A percentile compares a stretch with the other conserved stretches of the same genome.
Conservation (phyloP, 2,113 vertebrate genomes). For the Hippotragus niger region DNA sequence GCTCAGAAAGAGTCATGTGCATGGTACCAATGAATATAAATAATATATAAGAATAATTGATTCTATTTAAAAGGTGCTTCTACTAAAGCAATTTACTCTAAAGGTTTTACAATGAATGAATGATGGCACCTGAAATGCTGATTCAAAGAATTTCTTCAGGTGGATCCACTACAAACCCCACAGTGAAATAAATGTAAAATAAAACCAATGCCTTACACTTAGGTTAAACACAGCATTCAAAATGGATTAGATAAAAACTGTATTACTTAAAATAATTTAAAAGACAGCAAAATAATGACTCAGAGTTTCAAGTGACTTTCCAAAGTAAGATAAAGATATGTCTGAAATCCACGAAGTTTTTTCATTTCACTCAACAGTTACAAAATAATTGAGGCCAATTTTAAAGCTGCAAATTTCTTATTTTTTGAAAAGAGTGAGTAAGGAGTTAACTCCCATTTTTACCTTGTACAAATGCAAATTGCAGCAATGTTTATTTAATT, state of each 20-base stretch:
- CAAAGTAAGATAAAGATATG: background rate
- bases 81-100: background rate
- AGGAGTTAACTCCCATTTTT: background rate
- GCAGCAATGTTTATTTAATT: background rate
- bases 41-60: background rate
- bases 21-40: background rate
- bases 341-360: background rate
- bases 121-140: background rate
- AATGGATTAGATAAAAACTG: background rate
- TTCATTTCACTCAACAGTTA: background rate
- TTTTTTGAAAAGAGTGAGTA: background rate
- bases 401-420: background rate
- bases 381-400: background rate
- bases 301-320: background rate
- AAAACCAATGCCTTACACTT: background rate
- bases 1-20: background rate
- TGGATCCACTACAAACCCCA: background rate
- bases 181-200: background rate
- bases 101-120: background rate
- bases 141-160: background rate
- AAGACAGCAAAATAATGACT: background rate
- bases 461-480: background rate
- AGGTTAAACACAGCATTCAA: background rate
- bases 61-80: background rate
- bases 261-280: background rate